Percentiles rank a stretch among this genome's conserved stretches.
phyloP scores from a whole-genome alignment of 2,888 invertebrate genomes.

The Drosophila prolongata region DNA sequence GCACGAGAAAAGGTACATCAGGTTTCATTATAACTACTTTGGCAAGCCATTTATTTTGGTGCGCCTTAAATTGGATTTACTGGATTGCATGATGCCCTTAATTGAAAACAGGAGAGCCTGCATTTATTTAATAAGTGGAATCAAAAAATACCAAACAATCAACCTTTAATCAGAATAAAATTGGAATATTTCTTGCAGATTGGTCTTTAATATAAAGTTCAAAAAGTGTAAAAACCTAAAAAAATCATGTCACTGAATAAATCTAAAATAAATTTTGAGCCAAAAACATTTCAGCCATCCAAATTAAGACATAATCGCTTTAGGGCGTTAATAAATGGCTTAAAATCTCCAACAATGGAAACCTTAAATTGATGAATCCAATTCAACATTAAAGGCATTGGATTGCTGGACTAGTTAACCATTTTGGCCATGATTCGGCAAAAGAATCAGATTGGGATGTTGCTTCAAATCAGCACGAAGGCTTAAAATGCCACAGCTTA shows the following conservation, averaged over 20 bases:
- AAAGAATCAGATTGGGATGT: conserved; percentile 3
- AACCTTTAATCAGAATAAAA: neutral
- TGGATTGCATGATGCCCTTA: neutral
- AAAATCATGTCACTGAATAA: neutral
- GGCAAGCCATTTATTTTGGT: neutral
- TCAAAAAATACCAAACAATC: neutral
- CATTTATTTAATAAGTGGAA: neutral
- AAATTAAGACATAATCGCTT: conserved; percentile 7
- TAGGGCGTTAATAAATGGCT: neutral
- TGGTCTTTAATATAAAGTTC: too few relatives aligned
- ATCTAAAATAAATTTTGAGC: neutral
- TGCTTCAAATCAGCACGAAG: neutral
- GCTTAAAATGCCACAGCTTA: neutral
- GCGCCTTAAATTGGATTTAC: neutral
- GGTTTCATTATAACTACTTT: neutral
- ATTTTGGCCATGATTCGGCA: neutral
- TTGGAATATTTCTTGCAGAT: neutral
- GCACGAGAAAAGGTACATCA: conserved; percentile 1
- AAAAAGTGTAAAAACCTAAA: neutral
- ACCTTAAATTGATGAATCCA: conserved; percentile 13
- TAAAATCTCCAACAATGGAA: conserved; percentile 1
- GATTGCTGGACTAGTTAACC: conserved; percentile 4
- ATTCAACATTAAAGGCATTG: neutral
- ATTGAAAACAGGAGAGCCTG: conserved; percentile 1
- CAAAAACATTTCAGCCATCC: neutral